Percentiles rank a stretch among this genome's conserved stretches.
Conservation (phyloP, 2,888 invertebrate species). For the Galerucella nymphaeae region DNA sequence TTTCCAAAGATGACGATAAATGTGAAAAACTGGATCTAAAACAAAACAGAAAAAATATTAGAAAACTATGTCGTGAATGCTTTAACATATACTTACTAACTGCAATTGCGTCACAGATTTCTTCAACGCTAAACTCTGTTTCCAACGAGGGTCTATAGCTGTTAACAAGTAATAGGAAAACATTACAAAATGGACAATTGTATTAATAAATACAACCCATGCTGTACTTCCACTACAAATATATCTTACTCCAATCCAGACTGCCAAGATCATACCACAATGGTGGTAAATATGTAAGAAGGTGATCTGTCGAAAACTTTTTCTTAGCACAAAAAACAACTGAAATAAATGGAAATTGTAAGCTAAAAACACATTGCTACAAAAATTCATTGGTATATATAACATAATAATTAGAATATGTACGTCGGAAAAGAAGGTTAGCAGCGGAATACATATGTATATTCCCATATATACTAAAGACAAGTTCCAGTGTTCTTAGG, state of each 20-base stretch:
- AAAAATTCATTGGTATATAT: no score
- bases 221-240: conserved; percentile 78
- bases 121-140: conserved; percentile 81
- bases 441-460: no score
- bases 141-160: conserved; percentile 76
- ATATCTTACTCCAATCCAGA: conserved; percentile 74
- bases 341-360: conserved; percentile 56
- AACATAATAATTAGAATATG: no score
- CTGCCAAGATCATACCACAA: conserved; percentile 78
- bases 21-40: conserved; percentile 71
- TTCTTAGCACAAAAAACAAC: conserved; percentile 86
- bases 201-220: conserved; percentile 74
- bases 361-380: not conserved
- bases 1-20: conserved; percentile 69
- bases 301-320: conserved; percentile 83
- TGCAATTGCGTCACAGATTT: conserved; percentile 87
- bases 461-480: no score
- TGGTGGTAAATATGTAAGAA: conserved; percentile 91
- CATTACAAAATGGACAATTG: conserved; percentile 83
- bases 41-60: conserved; percentile 9
- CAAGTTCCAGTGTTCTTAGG: no score
- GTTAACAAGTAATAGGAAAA: conserved; percentile 84
- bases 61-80: not conserved
- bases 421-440: no score
- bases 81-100: conserved; percentile 68